Conservation (phyloP, 2,797 vertebrate species). For the Sitta carolinensis region DNA sequence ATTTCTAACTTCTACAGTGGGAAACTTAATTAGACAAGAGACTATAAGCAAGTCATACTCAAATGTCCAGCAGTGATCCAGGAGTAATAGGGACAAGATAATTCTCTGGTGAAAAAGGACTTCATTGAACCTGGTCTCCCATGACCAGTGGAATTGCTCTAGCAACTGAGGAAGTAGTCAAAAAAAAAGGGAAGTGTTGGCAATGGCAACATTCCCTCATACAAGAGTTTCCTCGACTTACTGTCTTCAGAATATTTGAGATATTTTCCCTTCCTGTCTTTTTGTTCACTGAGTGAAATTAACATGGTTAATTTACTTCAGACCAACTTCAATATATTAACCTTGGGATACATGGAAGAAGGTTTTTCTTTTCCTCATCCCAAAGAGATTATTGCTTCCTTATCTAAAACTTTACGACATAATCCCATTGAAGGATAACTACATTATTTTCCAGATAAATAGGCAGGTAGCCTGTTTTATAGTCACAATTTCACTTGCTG, state of each 20-base stretch:
- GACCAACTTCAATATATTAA: neutral
- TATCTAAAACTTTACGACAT: neutral
- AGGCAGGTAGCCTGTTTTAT: neutral
- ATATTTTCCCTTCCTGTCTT: neutral
- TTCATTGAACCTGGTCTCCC: neutral
- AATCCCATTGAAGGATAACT: neutral
- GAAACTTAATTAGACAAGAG: neutral
- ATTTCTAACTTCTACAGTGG: neutral
- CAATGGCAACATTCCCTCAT: neutral
- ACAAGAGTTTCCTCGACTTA: neutral
- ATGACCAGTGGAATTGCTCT: neutral
- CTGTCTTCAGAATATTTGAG: neutral
- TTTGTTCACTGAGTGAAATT: neutral
- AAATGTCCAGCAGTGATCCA: neutral
- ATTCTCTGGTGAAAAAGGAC: neutral
- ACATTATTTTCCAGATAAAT: neutral
- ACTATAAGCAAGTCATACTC: neutral
- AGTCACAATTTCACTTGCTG: neutral
- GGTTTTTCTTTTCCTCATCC: neutral
- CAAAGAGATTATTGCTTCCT: neutral
- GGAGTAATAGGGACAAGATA: neutral
- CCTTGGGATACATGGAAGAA: neutral
- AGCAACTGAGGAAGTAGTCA: neutral
- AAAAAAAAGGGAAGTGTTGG: neutral
- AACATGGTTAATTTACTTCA: neutral